Conservation (phyloP, 2,113 vertebrate genomes). For the Lycaon pictus region DNA sequence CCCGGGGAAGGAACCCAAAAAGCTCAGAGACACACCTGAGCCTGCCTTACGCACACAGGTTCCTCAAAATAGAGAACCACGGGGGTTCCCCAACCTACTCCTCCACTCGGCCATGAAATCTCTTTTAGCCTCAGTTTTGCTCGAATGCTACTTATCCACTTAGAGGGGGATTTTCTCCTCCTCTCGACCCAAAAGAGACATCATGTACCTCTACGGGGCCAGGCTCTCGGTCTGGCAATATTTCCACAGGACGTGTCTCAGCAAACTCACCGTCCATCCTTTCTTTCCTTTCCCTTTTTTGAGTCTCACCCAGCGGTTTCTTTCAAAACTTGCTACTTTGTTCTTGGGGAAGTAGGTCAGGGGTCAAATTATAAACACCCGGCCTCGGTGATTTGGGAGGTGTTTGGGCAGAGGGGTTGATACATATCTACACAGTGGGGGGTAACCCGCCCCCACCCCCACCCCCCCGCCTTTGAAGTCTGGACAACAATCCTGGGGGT, state of each 20-base stretch:
- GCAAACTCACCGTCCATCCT: background rate
- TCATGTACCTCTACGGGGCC: background rate
- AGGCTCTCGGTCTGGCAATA: background rate
- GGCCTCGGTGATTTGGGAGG: background rate
- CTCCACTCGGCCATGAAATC: background rate
- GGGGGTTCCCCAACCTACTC: background rate
- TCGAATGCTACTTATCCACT: background rate
- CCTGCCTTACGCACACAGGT: background rate
- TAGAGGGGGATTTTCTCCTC: background rate
- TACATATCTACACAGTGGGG: background rate
- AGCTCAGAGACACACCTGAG: background rate
- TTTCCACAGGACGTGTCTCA: background rate
- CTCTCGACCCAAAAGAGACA: background rate
- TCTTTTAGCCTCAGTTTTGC: background rate
- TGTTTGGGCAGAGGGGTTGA: background rate
- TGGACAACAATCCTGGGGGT: background rate
- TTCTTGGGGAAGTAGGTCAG: constrained; percentile 59
- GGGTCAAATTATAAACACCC: constrained; percentile 56
- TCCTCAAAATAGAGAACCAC: background rate
- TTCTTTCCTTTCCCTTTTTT: background rate
- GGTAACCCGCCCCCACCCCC: too few species aligned
- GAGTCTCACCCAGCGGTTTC: background rate
- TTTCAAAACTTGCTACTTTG: constrained; percentile 65
- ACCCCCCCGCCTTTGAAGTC: background rate
- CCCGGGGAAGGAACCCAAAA: background rate